Evolutionary conservation across 2,797 vertebrate genomes (phyloP).

Genomic region (Caiman crocodilus): DNA sequence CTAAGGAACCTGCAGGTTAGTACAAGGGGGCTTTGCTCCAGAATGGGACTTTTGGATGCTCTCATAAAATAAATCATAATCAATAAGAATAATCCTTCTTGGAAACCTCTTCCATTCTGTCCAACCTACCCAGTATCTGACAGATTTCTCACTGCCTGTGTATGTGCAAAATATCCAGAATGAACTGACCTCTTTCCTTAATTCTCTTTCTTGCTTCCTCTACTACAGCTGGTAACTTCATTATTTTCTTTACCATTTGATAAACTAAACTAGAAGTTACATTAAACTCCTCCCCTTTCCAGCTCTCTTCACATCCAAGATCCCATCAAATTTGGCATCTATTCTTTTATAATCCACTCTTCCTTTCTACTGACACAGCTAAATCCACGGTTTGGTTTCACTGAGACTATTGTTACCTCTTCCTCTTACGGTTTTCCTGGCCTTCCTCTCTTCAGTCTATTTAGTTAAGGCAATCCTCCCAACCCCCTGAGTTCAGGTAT

Average conservation of each 20-base stretch:
- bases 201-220: neutral
- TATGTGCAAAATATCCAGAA: neutral
- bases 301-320: neutral
- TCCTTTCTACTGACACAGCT: rapidly evolving
- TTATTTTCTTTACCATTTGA: neutral
- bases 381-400: neutral
- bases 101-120: neutral
- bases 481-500: rapidly evolving
- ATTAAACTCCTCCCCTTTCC: neutral
- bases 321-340: neutral
- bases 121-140: neutral
- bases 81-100: neutral
- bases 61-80: neutral
- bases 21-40: neutral
- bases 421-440: neutral
- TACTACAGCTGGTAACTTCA: neutral
- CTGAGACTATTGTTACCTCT: rapidly evolving
- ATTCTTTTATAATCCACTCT: neutral
- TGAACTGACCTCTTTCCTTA: neutral
- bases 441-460: neutral
- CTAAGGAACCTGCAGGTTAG: neutral
- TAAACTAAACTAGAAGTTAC: neutral
- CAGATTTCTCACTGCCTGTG: neutral
- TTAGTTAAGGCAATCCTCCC: neutral
- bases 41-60: neutral